Base-by-base conservation (phyloP, 2,888 invertebrate genomes). In the Noctua janthina region DNA sequence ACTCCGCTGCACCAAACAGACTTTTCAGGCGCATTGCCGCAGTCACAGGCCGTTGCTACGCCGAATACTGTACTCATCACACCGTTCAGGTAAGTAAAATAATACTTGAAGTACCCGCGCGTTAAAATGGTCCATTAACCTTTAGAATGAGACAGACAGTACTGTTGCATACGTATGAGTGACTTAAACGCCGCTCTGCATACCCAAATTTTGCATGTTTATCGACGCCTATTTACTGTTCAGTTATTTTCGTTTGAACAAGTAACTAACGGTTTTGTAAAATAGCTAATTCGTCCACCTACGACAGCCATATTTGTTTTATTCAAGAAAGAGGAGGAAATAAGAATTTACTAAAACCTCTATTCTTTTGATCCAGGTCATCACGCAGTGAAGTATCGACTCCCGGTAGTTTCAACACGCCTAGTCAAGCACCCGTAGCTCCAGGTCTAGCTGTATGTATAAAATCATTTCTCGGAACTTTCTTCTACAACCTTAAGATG, bases 21-120 rank as follows among this genome's bases (percentile, higher is more conserved):
- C 95, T 99, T 99, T 94, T 98, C 98, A 35, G 98, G 99, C 4
- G 97, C 98, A 0, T 96, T 98, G 86, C 99, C 99, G 3, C 98
- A 98, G 90, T 96, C 97, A 43, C 98, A 94, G 62, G 93, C 93
- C 4, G 91, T 98, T 0, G 98, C 98, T 15, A 99, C 99, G 0
- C 99, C 99, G 0, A 99, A 99, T 92, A 99, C 99, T 0, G 98
- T 99, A 8, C 97, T 99, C 13, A 98, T 99, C 10, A 99, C 99
- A 17, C 99, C 99, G 0, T 99, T 99, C 91, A 97, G 98, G 95
- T 97, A 91, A 91, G 76, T 39, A n/a, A 39, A 67, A 67, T 54
- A 51, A 15, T 43, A 29, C 8, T n/a, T 54, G 0, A 17, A 17
- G 17, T 11, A 35, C 10, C 15, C 5, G 29, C 13, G 46, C 7